Conservation (phyloP, 92 coral and sea anemone species). For the Phenganax marumi region DNA sequence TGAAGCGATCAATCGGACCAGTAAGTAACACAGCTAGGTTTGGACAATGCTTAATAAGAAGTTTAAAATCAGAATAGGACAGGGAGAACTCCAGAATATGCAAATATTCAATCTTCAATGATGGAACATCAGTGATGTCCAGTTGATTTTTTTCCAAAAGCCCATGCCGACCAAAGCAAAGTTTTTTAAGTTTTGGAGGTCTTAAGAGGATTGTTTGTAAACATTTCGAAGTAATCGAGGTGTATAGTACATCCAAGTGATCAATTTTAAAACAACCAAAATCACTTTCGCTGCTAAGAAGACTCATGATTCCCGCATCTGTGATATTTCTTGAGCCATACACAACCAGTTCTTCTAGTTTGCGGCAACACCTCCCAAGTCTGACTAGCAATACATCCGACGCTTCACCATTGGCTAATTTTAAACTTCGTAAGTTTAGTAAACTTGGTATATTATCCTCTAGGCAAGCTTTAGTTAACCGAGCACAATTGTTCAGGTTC, state of each 20-base stretch:
- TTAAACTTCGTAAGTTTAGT: conserved; percentile 54
- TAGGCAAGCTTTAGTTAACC: conserved; percentile 60
- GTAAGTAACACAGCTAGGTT: not conserved
- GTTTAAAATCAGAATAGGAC: not conserved
- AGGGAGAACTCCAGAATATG: not conserved
- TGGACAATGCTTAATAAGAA: conserved; percentile 2
- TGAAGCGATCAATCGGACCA: not conserved
- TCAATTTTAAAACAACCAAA: conserved; percentile 40
- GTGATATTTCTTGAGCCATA: conserved; percentile 65
- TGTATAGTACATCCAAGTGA: conserved; percentile 67
- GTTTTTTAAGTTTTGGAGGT: conserved; percentile 57
- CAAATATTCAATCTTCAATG: not conserved
- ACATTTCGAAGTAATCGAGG: conserved; percentile 62
- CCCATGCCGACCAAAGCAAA: conserved; percentile 41
- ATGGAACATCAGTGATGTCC: not conserved
- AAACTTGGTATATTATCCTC: conserved; percentile 55
- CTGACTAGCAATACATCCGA: conserved; percentile 55
- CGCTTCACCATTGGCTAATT: conserved; percentile 57
- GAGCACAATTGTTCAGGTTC: conserved; percentile 65
- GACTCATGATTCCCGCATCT: conserved; percentile 59
- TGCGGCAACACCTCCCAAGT: conserved; percentile 60
- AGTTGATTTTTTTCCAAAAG: not conserved
- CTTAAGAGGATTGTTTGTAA: conserved; percentile 45
- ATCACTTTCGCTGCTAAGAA: conserved; percentile 44
- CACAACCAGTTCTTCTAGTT: conserved; percentile 59